Conservation (phyloP, 2,113 vertebrate species). For the Platycercus adscitus region DNA sequence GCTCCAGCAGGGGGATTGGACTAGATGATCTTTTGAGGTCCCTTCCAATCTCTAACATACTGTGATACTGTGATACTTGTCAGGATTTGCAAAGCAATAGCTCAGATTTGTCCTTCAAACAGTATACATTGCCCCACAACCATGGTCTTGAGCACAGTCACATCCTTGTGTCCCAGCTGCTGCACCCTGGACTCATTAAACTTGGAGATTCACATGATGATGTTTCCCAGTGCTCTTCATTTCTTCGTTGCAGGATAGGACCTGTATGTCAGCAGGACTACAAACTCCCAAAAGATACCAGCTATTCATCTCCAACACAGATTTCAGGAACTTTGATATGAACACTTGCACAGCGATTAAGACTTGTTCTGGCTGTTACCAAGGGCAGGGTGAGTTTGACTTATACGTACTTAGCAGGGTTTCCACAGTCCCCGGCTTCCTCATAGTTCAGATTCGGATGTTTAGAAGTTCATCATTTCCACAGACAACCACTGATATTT, state of each 20-base stretch:
- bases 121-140: background rate
- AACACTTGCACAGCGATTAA: conserved; percentile 65
- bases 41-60: too few relatives aligned
- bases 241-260: conserved; percentile 2
- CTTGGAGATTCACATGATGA: background rate
- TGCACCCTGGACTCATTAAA: background rate
- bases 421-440: background rate
- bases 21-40: too few relatives aligned
- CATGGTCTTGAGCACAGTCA: background rate
- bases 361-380: conserved; percentile 76
- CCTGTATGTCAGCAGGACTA: conserved; percentile 74
- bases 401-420: background rate
- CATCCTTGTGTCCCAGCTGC: background rate
- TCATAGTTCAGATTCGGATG: background rate
- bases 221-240: background rate
- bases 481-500: background rate
- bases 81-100: background rate
- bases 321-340: conserved; percentile 75
- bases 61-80: too few relatives aligned
- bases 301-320: conserved; percentile 65
- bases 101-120: background rate
- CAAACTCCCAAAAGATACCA: conserved; percentile 72
- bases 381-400: conserved; percentile 74
- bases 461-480: background rate
- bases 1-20: too few relatives aligned